Percentiles rank a stretch among this genome's conserved stretches.
These are phyloP conservation scores for Erebia epiphron DNA, from an alignment of 2,888 invertebrate species.

Conservation along the genomic window DNA sequence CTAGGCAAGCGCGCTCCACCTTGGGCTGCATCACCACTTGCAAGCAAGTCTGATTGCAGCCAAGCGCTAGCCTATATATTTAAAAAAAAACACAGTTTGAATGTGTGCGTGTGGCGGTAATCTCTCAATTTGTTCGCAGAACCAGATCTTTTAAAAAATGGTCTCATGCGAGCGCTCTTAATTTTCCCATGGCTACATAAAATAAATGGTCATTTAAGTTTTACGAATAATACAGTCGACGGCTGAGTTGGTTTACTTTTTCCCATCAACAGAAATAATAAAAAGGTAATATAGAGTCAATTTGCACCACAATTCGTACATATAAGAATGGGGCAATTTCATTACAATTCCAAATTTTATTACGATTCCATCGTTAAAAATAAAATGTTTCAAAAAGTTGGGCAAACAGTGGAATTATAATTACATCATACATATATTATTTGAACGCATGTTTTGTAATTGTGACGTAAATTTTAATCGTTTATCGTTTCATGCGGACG, in stretches of 20 bases:
- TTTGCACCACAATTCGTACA: conserved; percentile 23
- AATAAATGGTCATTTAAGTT: not conserved
- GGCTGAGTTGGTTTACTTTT: not conserved
- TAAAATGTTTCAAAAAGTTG: conserved; percentile 33
- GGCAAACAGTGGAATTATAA: conserved; percentile 36
- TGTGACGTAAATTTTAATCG: conserved; percentile 47
- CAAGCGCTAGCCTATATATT: too few species aligned
- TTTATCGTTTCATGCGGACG: conserved; percentile 39
- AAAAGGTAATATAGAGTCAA: conserved; percentile 13
- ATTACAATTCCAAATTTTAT: conserved; percentile 34
- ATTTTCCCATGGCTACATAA: not conserved
- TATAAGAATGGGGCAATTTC: conserved; percentile 32
- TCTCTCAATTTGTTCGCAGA: too few species aligned
- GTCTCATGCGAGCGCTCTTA: not conserved
- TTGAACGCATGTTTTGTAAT: conserved; percentile 35
- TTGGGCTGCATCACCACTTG: too few species aligned
- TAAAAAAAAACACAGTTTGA: too few species aligned
- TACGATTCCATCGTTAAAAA: conserved; percentile 29
- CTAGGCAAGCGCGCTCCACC: too few species aligned
- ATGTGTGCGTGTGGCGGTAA: too few species aligned
- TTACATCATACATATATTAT: conserved; percentile 35
- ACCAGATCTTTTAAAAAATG: too few species aligned
- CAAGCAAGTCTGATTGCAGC: too few species aligned
- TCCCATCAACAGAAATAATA: not conserved
- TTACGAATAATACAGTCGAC: not conserved